Conservation (phyloP, 2,888 invertebrate genomes). For the Monoplex corrugatus region DNA sequence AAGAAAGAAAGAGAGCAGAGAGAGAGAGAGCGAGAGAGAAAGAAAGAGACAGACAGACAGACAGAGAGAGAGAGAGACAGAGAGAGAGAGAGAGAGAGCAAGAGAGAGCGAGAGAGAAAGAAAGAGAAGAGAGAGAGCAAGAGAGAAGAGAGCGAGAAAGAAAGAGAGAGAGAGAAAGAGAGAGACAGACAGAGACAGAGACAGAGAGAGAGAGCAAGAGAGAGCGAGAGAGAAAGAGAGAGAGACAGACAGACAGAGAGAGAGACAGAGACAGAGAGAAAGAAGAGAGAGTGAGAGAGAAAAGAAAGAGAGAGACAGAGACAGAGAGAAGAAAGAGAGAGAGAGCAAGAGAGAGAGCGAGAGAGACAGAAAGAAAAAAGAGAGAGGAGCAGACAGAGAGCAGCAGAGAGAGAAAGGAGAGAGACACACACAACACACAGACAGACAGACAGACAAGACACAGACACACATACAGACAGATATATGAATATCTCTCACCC, state of each 20-base stretch:
- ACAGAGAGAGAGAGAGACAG: background rate
- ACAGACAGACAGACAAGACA: background rate
- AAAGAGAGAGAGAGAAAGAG: no score
- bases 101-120: no score
- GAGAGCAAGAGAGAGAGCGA: conserved; percentile 25
- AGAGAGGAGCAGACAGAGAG: no score
- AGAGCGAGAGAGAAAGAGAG: background rate
- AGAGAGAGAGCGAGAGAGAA: background rate
- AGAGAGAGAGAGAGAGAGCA: background rate
- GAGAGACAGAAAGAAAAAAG: background rate
- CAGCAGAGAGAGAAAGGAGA: conserved; percentile 3
- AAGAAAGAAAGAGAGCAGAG: background rate
- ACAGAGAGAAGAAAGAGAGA: conserved; percentile 24
- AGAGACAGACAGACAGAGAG: conserved; percentile 26
- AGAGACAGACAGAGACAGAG: no score
- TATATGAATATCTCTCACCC: background rate
- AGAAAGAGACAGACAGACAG: no score
- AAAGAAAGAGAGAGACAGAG: background rate
- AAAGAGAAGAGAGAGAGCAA: no score
- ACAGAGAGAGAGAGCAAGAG: no score
- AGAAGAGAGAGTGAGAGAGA: background rate
- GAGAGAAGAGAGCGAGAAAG: background rate
- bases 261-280: background rate
- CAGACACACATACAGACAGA: background rate
- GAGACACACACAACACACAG: background rate